phyloP scores from a whole-genome alignment of 2,113 vertebrate species.

The Dasyurus viverrinus region DNA sequence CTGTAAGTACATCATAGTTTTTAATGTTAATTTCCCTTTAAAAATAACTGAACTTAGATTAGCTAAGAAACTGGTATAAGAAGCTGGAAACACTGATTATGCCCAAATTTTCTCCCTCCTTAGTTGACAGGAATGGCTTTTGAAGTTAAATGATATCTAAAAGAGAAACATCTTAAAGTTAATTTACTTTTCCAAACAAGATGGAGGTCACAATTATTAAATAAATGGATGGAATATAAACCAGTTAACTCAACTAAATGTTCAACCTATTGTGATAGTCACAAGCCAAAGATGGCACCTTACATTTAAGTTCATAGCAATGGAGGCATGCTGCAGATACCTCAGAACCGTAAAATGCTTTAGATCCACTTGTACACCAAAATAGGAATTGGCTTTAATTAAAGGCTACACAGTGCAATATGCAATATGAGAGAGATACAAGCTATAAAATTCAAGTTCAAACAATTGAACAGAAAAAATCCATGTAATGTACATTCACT shows the following conservation, averaged over 20 bases:
- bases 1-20: background rate
- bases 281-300: background rate
- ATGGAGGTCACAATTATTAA: background rate
- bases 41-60: background rate
- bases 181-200: background rate
- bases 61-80: background rate
- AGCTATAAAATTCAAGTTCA: constrained; percentile 7
- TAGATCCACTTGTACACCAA: constrained; percentile 15
- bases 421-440: constrained; percentile 32
- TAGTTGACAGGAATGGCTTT: background rate
- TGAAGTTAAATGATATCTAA: background rate
- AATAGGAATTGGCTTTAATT: constrained; percentile 11
- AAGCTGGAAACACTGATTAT: background rate
- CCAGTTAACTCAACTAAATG: background rate
- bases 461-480: background rate
- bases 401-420: background rate
- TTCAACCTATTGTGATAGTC: background rate
- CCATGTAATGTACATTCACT: background rate
- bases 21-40: background rate
- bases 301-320: background rate
- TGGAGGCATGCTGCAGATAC: constrained; percentile 54
- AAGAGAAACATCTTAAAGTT: background rate
- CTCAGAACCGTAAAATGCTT: constrained; percentile 66
- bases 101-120: background rate
- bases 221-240: background rate